phyloP scores from a whole-genome alignment of 2,797 vertebrate genomes.

The Graptemys geographica region DNA sequence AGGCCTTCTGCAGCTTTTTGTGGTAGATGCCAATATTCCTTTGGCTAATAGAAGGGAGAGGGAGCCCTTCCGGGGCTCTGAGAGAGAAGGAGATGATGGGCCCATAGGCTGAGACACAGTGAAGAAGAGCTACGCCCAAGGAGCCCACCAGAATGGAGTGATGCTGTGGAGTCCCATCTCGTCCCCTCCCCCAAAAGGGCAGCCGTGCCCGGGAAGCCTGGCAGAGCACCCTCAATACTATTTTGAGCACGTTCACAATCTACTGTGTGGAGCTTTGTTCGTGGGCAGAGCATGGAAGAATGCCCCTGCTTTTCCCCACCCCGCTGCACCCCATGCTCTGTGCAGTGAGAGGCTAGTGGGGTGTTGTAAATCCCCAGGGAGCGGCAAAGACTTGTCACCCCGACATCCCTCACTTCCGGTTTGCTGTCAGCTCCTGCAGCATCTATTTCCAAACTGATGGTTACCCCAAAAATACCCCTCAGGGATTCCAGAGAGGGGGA shows the following conservation, averaged over 20 bases:
- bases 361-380: background rate
- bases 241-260: background rate
- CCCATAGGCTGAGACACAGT: background rate
- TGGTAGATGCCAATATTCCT: background rate
- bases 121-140: background rate
- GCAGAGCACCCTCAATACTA: background rate
- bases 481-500: background rate
- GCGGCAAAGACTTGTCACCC: background rate
- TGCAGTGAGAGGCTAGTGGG: background rate
- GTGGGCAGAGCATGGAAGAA: background rate
- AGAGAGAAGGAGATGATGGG: background rate
- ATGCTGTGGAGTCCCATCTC: no score
- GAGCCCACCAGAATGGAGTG: background rate
- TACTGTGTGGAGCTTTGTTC: background rate
- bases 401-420: background rate
- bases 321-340: background rate
- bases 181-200: background rate
- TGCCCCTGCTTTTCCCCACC: background rate
- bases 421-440: background rate
- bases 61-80: background rate
- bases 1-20: background rate
- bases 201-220: background rate
- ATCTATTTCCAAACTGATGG: background rate
- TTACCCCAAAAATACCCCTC: background rate
- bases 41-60: background rate